Conservation (phyloP, 2,797 vertebrate species). For the Oryzias sinensis region DNA sequence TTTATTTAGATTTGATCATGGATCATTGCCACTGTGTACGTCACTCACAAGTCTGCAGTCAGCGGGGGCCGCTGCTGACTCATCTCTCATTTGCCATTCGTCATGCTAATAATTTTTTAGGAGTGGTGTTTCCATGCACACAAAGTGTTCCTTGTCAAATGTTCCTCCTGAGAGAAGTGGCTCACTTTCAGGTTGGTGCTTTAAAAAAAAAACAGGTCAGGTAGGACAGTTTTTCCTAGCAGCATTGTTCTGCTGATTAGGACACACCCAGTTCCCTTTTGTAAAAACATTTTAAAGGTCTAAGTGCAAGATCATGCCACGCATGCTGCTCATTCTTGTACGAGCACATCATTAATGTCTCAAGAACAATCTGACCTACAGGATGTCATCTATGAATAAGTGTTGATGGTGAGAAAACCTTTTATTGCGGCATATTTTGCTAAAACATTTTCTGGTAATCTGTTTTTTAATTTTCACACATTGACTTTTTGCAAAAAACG, state of each 20-base stretch:
- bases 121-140: conserved; percentile 13
- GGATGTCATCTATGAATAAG: no score
- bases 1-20: conserved; percentile 8
- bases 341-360: conserved; percentile 29
- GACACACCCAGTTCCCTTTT: conserved; percentile 8
- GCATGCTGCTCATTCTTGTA: conserved; percentile 50
- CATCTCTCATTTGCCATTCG: conserved; percentile 31
- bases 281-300: conserved; percentile 14
- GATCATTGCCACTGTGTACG: neutral
- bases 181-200: neutral
- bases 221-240: neutral
- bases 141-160: neutral
- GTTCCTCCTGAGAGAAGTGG: neutral
- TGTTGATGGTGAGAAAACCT: no score
- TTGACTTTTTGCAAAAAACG: no score
- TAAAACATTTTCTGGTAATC: no score
- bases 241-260: conserved; percentile 20
- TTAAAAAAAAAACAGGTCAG: conserved; percentile 4
- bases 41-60: conserved; percentile 48
- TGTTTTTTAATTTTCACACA: no score
- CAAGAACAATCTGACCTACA: conserved; percentile 37
- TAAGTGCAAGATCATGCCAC: conserved; percentile 53
- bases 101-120: conserved; percentile 22
- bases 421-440: no score
- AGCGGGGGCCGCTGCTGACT: conserved; percentile 34